phyloP scores from a whole-genome alignment of 1,140 invertebrate genomes.

The Odontomachus brunneus region DNA sequence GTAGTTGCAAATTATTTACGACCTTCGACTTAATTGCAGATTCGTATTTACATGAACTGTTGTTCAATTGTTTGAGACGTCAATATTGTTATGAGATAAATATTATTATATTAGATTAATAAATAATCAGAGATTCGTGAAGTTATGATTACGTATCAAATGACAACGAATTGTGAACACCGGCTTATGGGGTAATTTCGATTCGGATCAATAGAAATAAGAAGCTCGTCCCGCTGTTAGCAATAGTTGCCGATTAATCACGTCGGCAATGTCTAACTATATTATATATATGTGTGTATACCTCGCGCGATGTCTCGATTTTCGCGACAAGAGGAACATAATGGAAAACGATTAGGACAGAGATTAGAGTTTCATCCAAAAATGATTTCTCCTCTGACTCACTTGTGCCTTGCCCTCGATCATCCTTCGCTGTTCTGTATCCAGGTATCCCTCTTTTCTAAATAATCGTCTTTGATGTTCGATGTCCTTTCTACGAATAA shows the following conservation, averaged over 20 bases:
- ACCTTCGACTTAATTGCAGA: no score
- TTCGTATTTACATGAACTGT: no score
- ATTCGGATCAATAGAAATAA: slow-evolving; percentile 13
- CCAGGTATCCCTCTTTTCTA: slow-evolving; percentile 67
- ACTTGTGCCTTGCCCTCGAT: slow-evolving; percentile 81
- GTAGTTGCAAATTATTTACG: no score
- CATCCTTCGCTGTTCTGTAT: slow-evolving; percentile 73
- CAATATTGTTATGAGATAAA: no score
- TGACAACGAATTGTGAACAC: no score
- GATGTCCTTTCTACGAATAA: slow-evolving; percentile 76
- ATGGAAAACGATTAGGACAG: slow-evolving; percentile 35
- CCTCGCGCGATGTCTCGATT: slow-evolving; percentile 29
- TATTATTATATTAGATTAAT: no score
- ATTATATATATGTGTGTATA: slow-evolving; percentile 14
- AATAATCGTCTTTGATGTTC: slow-evolving; percentile 78
- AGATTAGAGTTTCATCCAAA: slow-evolving; percentile 51
- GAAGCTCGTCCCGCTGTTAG: slow-evolving; percentile 26
- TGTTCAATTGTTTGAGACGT: no score
- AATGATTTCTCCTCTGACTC: slow-evolving; percentile 72
- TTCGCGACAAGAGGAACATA: slow-evolving; percentile 36
- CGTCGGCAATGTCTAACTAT: slow-evolving; percentile 30
- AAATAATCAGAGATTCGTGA: no score
- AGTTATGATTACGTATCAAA: no score
- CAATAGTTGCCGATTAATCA: slow-evolving; percentile 50
- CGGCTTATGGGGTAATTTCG: not conserved